Conservation (phyloP, 2,797 vertebrate genomes). For the Betta splendens region DNA sequence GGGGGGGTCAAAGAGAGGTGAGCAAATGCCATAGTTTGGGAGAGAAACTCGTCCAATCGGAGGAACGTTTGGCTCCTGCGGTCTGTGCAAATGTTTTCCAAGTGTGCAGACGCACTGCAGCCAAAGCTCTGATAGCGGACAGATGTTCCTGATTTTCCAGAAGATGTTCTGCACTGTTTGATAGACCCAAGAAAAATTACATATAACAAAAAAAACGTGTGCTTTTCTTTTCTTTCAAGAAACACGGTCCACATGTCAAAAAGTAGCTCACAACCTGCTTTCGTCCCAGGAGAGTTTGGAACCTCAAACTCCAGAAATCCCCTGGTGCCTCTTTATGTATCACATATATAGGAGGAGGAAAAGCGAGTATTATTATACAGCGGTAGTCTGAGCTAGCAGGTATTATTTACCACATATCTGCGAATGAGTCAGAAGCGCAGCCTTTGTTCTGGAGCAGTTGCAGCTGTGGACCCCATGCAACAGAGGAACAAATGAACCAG, state of each 20-base stretch:
- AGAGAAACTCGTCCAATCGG: slow-evolving; percentile 54
- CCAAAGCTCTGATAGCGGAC: slow-evolving; percentile 75
- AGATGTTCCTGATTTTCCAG: slow-evolving; percentile 77
- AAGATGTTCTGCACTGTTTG: slow-evolving; percentile 61
- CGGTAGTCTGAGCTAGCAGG: slow-evolving; percentile 16
- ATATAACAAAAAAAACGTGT: slow-evolving; percentile 10
- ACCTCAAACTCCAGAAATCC: background rate
- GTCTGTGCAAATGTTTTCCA: slow-evolving; percentile 79
- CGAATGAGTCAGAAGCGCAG: slow-evolving; percentile 46
- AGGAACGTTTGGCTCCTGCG: slow-evolving; percentile 67
- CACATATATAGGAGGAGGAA: background rate
- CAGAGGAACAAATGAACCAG: slow-evolving; percentile 39
- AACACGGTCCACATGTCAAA: slow-evolving; percentile 4
- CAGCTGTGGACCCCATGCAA: slow-evolving; percentile 54
- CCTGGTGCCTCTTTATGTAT: slow-evolving; percentile 2
- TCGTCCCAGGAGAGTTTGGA: slow-evolving; percentile 7
- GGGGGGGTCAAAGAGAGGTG: slow-evolving; percentile 17
- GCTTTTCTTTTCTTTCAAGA: slow-evolving; percentile 4
- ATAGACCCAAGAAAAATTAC: slow-evolving; percentile 25
- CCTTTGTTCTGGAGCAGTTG: slow-evolving; percentile 43
- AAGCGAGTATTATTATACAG: slow-evolving; percentile 32
- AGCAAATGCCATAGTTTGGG: slow-evolving; percentile 56
- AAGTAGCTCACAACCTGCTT: background rate
- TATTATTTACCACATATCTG: slow-evolving; percentile 40
- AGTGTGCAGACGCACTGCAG: slow-evolving; percentile 72